Base-by-base conservation (phyloP, 2,113 vertebrate genomes). In the Eretmochelys imbricata region DNA sequence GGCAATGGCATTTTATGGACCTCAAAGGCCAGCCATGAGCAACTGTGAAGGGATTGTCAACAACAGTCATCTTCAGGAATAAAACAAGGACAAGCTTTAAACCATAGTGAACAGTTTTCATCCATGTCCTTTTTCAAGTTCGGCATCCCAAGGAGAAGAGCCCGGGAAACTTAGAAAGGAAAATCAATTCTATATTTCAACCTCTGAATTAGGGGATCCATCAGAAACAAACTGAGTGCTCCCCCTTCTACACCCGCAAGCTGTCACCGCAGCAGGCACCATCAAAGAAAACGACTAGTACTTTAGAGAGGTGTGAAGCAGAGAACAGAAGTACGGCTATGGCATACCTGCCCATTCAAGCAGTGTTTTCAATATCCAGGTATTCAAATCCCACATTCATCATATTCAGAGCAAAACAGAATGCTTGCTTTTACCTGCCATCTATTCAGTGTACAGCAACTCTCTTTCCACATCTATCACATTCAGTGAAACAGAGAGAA, bases 401-500 rank as follows among this genome's bases (percentile, higher is more conserved):
- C 94, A 95, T 3, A 1, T 91, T 96, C 94, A 91, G 85, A 85
- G 96, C 91, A 88, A 94, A 90, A 50, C 89, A 95, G 85, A 92
- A 95, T 57, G 87, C 75, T 87, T 87, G 80, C 91, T 94, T 96
- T 97, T 97, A 90, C 89, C 90, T 91, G 95, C 87, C 93, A 80
- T 90, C 79, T 79, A 76, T 78, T 94, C 91, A 88, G 88, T 14
- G 50, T 79, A 81, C 85, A 91, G 75, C 62, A 84, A 95, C 95
- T 94, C 95, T 80, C 80, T 90, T 91, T 51, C 89, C 89, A 94
- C 85, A 95, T 97, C 90, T 95, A 97, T 96, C 96, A 98, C 84
- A 22, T 82, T 87, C 93, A 88, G 46, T 46, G 94, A 95, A 96
- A 95, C 3, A 85, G 29, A 35, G 46, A 81, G 85, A 94, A 29